Base-by-base conservation (phyloP, 2,113 vertebrate species). In the Corydoras maculifer region DNA sequence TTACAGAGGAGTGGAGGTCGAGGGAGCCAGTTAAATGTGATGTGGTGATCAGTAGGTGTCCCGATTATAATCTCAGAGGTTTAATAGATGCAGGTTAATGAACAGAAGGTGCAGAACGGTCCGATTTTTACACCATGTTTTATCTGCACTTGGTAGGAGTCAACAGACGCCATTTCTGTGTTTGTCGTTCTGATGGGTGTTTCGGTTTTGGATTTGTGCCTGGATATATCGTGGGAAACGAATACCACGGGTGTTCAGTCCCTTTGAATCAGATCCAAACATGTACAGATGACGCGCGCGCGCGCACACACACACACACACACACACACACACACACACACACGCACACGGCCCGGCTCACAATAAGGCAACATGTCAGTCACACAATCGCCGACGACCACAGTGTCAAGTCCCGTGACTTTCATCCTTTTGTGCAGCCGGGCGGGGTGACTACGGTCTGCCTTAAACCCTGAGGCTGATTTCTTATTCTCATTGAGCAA, bases 221-320 rank as follows among this genome's bases (percentile, higher is more conserved):
- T 59, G 48, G 31, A 13, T 35, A 62, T 73, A 61, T 68, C 59
- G 25, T 32, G 32, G 25, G 25, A 67, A 62, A 31, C 29, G 61
- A 54, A 67, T 68, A 58, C 58, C 65, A 74, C 14, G 58, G 55
- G 72, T 54, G 49, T 68, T 58, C 11, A 32, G 62, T 13, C n/a
- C 53, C 62, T 62, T 62, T 49, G 35, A 73, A 54, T 49, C 51
- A 74, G 63, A 49, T 13, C 9, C 43, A 67, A 58, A 68, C 64
- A 35, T 57, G 51, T 67, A 30, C 35, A 12, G 18, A 43, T 15
- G 62, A 65, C 48, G 62, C 50, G 29, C 35, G 18, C 35, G 49
- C 64, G 58, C 18, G 2, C 18, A 25, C 18, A 25, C 18, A 25
- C 18, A 43, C 35, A 43, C 50, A 49, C 35, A 25, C 35, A 58